These are phyloP conservation scores for Apodemus agrarius DNA, from an alignment of 2,797 vertebrate genomes.

Conservation along the genomic window DNA sequence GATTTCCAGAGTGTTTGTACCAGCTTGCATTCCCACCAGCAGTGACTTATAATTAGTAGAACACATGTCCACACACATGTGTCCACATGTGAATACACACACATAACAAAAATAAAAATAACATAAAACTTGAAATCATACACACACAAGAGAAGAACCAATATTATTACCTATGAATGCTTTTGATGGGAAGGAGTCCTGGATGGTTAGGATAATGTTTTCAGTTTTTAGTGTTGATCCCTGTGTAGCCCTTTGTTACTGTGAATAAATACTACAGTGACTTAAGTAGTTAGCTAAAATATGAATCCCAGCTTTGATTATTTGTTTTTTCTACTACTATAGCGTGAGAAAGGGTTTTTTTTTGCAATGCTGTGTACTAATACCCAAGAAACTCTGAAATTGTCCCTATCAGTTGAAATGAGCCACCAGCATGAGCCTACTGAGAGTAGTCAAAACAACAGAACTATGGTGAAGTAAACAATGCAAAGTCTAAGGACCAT, in stretches of 20 bases:
- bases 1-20: too few relatives aligned
- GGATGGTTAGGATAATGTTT: too few relatives aligned
- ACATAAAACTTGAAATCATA: background rate
- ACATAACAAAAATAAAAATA: background rate
- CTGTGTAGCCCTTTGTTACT: background rate
- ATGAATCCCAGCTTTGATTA: background rate
- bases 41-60: too few relatives aligned
- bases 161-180: background rate
- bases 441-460: background rate
- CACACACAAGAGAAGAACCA: background rate
- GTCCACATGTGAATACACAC: background rate
- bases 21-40: too few relatives aligned
- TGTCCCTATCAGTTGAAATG: background rate
- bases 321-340: background rate
- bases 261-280: too few relatives aligned
- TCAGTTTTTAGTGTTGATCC: background rate
- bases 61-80: background rate
- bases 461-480: background rate
- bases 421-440: background rate
- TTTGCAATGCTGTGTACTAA: background rate
- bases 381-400: background rate
- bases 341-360: background rate
- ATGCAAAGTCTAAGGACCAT: background rate
- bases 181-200: background rate
- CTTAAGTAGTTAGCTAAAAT: background rate